phyloP scores from a whole-genome alignment of 2,888 invertebrate genomes.

The Ditula angustiorana region DNA sequence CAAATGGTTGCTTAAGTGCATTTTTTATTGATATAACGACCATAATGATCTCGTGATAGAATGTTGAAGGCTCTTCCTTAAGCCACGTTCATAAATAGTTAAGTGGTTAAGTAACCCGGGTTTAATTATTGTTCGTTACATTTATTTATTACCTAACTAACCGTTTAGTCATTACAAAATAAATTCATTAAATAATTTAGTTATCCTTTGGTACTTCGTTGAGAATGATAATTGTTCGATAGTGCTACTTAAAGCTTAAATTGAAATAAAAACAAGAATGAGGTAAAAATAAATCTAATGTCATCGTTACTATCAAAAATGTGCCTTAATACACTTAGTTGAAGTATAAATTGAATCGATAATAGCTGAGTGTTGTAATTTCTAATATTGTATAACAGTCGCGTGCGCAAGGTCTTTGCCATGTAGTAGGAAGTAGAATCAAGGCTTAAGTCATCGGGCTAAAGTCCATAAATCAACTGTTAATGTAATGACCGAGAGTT shows the following conservation, averaged over 20 bases:
- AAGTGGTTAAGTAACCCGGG: constrained; percentile 20
- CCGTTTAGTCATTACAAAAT: background rate
- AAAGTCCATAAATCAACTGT: constrained; percentile 37
- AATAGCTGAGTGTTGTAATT: constrained; percentile 31
- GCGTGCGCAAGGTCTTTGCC: constrained; percentile 41
- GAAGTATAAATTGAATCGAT: constrained; percentile 23
- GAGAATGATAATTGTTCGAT: no score
- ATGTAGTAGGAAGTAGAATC: constrained; percentile 38
- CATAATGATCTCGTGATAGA: constrained; percentile 65
- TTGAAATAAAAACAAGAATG: background rate
- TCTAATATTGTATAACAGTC: constrained; percentile 39
- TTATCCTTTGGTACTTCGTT: no score
- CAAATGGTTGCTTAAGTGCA: constrained; percentile 17
- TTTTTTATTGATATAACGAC: constrained; percentile 60
- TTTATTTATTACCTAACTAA: background rate
- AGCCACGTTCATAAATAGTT: constrained; percentile 43
- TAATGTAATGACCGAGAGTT: constrained; percentile 6
- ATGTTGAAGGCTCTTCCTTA: constrained; percentile 77
- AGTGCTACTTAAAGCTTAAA: background rate
- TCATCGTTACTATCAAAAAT: background rate
- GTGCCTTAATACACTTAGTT: background rate
- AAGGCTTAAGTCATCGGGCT: constrained; percentile 38
- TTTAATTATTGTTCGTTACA: constrained; percentile 12
- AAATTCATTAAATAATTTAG: background rate
- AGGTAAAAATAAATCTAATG: background rate